Percentiles rank a stretch among this genome's conserved stretches.
These are phyloP conservation scores for Cheilosia soror DNA, from an alignment of 2,888 invertebrate genomes.

Conservation along the genomic window DNA sequence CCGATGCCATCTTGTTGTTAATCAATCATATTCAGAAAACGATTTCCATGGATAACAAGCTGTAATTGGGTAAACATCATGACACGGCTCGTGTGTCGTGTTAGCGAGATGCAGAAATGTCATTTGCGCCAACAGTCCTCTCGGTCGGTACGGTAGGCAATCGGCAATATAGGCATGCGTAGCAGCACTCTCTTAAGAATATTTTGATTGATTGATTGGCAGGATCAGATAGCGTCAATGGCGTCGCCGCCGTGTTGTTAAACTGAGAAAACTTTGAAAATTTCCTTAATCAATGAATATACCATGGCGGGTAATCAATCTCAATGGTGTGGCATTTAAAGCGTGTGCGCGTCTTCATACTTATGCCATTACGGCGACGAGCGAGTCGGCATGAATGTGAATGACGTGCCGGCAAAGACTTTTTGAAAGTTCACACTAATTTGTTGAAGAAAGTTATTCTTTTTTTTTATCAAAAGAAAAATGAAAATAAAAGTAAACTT, in stretches of 20 bases:
- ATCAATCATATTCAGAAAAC: conserved; percentile 69
- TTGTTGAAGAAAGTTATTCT: conserved; percentile 66
- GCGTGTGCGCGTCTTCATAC: background rate
- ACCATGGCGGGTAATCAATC: conserved; percentile 53
- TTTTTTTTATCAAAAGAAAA: conserved; percentile 12
- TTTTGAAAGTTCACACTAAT: conserved; percentile 70
- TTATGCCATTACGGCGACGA: background rate
- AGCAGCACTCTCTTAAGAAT: conserved; percentile 43
- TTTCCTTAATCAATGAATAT: conserved; percentile 47
- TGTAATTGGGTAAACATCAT: conserved; percentile 39
- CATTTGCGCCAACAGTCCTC: conserved; percentile 9
- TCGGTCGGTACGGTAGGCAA: too few relatives aligned
- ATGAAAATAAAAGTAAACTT: conserved; percentile 61
- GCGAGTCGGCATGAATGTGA: conserved; percentile 47
- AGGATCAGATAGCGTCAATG: conserved; percentile 65
- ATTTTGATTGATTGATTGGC: conserved; percentile 74
- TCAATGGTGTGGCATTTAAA: conserved; percentile 30
- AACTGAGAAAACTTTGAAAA: conserved; percentile 36
- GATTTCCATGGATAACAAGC: conserved; percentile 52
- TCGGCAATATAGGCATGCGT: background rate
- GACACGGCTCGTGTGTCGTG: conserved; percentile 32
- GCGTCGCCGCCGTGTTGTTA: conserved; percentile 20
- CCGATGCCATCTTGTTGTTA: conserved; percentile 24
- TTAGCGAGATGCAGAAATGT: conserved; percentile 47
- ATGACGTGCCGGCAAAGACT: conserved; percentile 35